Evolutionary conservation across 1,140 invertebrate species (phyloP), one percentile per base, ranked within the genome.

Genomic region (Manduca sexta): DNA sequence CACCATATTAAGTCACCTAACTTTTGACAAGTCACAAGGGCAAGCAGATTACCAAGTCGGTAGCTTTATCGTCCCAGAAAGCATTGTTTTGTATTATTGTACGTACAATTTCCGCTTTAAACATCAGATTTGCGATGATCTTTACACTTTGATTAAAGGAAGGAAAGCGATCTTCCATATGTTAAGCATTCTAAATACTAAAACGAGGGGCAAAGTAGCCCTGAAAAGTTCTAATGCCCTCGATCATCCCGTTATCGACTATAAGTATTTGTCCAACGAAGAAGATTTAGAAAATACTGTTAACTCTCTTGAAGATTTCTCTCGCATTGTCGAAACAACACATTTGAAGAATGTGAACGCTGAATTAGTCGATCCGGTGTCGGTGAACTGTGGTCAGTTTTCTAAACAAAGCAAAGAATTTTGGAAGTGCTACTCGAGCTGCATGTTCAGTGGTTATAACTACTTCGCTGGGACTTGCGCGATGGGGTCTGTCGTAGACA

Each of bases 231-330:
- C 44, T 2, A 12, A 52, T 10, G 30, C 35, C 6, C 13, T 13
- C 6, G 43, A 52, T 13, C 26, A 35, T 41, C 49, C 49, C 6
- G 4, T 31, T 1, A 42, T 52, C 16, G 8, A 17, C 5, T n/a
- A 10, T 15, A 37, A 33, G 0, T 46, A 38, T 21, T 39, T 45
- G 1, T 11, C 41, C 2, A 12, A 51, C 10, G 17, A 31, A n/a
- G 16, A 13, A 13, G 49, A 51, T 12, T 21, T 68, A 11, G 56
- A 65, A 4, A 40, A 46, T 6, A 8, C 51, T n/a, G 43, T 46
- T 3, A 30, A 26, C 0, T 61, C 46, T 31, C 12, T 60, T 1
- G 40, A 56, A 41, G 55, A 68, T 39, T 52, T 49, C 26, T n/a
- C n/a, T n/a, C n/a, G n/a, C n/a, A n/a, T n/a, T n/a, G n/a, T n/a